These are phyloP conservation scores for Drosophila leontia DNA, from an alignment of 1,140 invertebrate species.

Conservation along the genomic window DNA sequence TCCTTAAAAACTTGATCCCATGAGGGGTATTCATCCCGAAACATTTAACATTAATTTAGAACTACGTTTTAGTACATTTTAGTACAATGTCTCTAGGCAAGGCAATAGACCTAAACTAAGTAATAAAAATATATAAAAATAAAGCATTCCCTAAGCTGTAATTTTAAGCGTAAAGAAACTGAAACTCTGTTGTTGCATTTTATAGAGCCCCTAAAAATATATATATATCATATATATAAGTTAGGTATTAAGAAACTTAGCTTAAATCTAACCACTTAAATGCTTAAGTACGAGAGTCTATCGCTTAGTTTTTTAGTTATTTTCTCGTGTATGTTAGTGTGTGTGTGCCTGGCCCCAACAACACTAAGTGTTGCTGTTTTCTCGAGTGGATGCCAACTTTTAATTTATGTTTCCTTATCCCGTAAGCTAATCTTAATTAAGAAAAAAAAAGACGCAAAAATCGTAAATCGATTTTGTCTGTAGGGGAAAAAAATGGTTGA, in stretches of 20 bases:
- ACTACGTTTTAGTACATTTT: conserved; percentile 68
- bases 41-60: conserved; percentile 14
- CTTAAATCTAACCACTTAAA: conserved; percentile 18
- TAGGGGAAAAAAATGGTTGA: conserved; percentile 77
- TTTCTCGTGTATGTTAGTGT: background rate
- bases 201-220: conserved; percentile 29
- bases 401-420: conserved; percentile 73
- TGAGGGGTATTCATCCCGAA: background rate
- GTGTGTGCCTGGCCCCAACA: conserved; percentile 53
- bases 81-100: conserved; percentile 67
- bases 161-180: conserved; percentile 19
- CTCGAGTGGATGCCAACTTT: conserved; percentile 52
- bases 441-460: conserved; percentile 37
- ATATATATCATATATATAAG: background rate
- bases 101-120: conserved; percentile 47
- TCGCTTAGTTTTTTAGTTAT: conserved; percentile 44
- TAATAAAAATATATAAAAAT: conserved; percentile 9
- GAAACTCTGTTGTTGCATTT: conserved; percentile 54
- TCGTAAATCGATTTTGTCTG: conserved; percentile 59
- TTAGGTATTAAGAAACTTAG: conserved; percentile 33
- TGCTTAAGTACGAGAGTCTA: conserved; percentile 64
- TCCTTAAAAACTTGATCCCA: conserved; percentile 12
- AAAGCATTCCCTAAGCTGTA: conserved; percentile 29
- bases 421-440: conserved; percentile 68
- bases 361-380: conserved; percentile 74